A percentile compares a stretch with the other conserved stretches of the same genome.
phyloP scores from a whole-genome alignment of 1,140 invertebrate genomes.

The Brachionus rotundiformis region DNA sequence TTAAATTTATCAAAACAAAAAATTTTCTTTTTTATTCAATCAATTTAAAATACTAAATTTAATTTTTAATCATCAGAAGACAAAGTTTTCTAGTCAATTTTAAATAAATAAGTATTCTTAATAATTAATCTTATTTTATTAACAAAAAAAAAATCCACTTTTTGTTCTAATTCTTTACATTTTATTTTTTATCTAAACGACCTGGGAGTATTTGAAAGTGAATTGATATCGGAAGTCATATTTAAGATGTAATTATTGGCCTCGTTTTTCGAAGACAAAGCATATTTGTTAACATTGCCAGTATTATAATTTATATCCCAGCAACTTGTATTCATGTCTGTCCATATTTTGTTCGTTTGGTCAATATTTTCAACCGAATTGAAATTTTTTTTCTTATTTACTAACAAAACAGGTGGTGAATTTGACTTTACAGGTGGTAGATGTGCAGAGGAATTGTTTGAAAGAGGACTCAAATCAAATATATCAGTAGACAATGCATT shows the following conservation, averaged over 20 bases:
- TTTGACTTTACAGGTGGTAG: background rate
- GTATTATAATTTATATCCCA: slow-evolving; percentile 38
- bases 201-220: slow-evolving; percentile 5
- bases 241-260: background rate
- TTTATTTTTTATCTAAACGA: slow-evolving; percentile 17
- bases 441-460: background rate
- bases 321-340: slow-evolving; percentile 1
- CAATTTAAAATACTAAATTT: too few relatives aligned
- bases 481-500: background rate
- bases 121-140: too few relatives aligned
- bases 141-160: background rate
- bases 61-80: too few relatives aligned
- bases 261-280: slow-evolving; percentile 13
- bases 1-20: too few relatives aligned
- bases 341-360: background rate
- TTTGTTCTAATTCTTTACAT: background rate
- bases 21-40: too few relatives aligned
- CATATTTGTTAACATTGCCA: slow-evolving; percentile 28
- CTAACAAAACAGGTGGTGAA: slow-evolving; percentile 6
- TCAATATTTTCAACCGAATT: slow-evolving; percentile 4
- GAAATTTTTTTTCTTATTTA: background rate
- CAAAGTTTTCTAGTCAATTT: background rate
- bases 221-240: slow-evolving; percentile 28
- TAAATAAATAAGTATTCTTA: too few relatives aligned
- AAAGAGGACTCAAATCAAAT: background rate